Evolutionary conservation across 2,797 vertebrate species (phyloP).

Genomic region (Betta splendens): DNA sequence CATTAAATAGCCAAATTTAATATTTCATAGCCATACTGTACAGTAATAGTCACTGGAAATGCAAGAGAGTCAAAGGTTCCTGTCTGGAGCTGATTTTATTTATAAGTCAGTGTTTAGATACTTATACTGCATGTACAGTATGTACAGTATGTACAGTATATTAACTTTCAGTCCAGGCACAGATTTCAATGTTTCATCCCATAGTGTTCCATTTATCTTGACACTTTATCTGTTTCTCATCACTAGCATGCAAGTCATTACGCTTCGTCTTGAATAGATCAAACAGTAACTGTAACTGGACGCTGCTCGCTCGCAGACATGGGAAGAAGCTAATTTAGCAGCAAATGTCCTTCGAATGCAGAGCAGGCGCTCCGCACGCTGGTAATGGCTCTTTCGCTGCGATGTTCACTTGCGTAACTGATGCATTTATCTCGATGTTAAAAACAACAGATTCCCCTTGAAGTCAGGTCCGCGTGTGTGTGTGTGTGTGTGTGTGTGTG

Average conservation of each 20-base stretch:
- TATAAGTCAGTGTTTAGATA: conserved; percentile 27
- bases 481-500: conserved; percentile 18
- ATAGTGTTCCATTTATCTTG: conserved; percentile 40
- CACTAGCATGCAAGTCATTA: conserved; percentile 56
- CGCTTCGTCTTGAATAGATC: conserved; percentile 40
- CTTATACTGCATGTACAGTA: background rate
- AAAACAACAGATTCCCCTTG: too few relatives aligned
- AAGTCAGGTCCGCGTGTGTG: conserved; percentile 33
- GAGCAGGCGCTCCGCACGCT: conserved; percentile 52
- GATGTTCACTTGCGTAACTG: conserved; percentile 31
- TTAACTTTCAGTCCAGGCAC: conserved; percentile 8
- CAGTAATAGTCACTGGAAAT: conserved; percentile 61
- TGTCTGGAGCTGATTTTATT: conserved; percentile 39
- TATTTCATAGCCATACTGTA: conserved; percentile 73
- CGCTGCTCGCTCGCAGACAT: conserved; percentile 20
- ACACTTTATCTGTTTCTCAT: conserved; percentile 53
- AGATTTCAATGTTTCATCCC: conserved; percentile 48
- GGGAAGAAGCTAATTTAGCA: conserved; percentile 41
- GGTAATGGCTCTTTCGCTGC: conserved; percentile 38
- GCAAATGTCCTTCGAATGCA: conserved; percentile 51
- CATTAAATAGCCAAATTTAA: conserved; percentile 63
- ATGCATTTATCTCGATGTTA: conserved; percentile 59
- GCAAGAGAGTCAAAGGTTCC: conserved; percentile 42
- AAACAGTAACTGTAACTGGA: conserved; percentile 29
- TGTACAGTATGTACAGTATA: too few relatives aligned